A percentile compares a stretch with the other conserved stretches of the same genome.
These are phyloP conservation scores for Coleophora flavipennella DNA, from an alignment of 2,888 invertebrate genomes.

Conservation along the genomic window DNA sequence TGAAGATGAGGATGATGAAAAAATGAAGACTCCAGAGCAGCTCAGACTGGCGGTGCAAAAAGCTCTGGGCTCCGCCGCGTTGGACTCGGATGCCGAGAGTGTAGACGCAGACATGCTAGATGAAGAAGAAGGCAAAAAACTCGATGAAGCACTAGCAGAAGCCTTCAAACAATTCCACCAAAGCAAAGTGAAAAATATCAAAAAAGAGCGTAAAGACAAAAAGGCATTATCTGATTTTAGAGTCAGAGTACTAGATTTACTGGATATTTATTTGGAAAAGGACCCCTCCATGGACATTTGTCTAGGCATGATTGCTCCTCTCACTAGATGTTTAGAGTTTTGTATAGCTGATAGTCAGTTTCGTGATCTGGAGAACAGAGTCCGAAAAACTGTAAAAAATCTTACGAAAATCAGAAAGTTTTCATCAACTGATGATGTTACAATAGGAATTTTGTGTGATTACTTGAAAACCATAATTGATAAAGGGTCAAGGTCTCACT, in stretches of 20 bases:
- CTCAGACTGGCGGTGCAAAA: slow-evolving; percentile 80
- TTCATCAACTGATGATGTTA: slow-evolving; percentile 67
- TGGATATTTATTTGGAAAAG: slow-evolving; percentile 81
- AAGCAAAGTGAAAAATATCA: slow-evolving; percentile 63
- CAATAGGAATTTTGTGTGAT: slow-evolving; percentile 64
- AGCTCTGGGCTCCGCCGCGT: slow-evolving; percentile 75
- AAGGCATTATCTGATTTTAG: slow-evolving; percentile 81
- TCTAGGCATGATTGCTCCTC: slow-evolving; percentile 78
- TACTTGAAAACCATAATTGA: slow-evolving; percentile 73
- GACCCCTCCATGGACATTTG: slow-evolving; percentile 78
- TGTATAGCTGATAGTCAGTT: slow-evolving; percentile 79
- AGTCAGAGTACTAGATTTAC: slow-evolving; percentile 80
- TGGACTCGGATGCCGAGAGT: slow-evolving; percentile 77
- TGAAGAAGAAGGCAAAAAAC: slow-evolving; percentile 81
- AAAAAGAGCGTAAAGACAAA: slow-evolving; percentile 74
- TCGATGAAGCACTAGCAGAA: slow-evolving; percentile 80
- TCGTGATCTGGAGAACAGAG: slow-evolving; percentile 75
- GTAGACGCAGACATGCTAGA: slow-evolving; percentile 82
- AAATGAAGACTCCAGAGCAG: slow-evolving; percentile 79
- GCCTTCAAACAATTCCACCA: slow-evolving; percentile 79
- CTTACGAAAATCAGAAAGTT: slow-evolving; percentile 75
- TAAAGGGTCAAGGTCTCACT: slow-evolving; percentile 75
- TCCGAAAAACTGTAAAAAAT: slow-evolving; percentile 75
- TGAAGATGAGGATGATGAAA: slow-evolving; percentile 54
- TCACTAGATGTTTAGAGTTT: slow-evolving; percentile 79